Evolutionary conservation across 1,140 invertebrate genomes (phyloP), one percentile per base, ranked within the genome.

Genomic region (Gryon sp.): DNA sequence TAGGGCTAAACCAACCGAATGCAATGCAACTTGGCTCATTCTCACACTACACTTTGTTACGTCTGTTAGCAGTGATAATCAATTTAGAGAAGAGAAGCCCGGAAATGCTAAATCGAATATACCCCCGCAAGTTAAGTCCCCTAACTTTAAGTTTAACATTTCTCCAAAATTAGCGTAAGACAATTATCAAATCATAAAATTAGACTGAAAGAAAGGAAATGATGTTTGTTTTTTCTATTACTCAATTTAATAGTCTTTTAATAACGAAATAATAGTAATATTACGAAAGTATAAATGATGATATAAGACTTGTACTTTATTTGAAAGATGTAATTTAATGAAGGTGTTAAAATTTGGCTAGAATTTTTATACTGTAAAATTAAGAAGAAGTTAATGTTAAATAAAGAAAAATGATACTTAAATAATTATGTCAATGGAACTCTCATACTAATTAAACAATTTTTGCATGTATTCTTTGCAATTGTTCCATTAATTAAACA

Each of bases 401-500:
- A n/a, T n/a, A n/a, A n/a, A n/a, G n/a, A n/a, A n/a, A n/a, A n/a
- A n/a, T n/a, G n/a, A n/a, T n/a, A n/a, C n/a, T n/a, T n/a, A n/a
- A n/a, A n/a, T n/a, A n/a, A n/a, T n/a, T n/a, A n/a, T n/a, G n/a
- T n/a, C n/a, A n/a, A n/a, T n/a, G n/a, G n/a, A n/a, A n/a, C n/a
- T n/a, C n/a, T n/a, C n/a, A n/a, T n/a, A n/a, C n/a, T n/a, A n/a
- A n/a, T n/a, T n/a, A n/a, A n/a, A n/a, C n/a, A n/a, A n/a, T 40
- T 32, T 41, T 65, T 65, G 22, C 16, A 16, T 36, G 6, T 18
- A 52, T 52, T 65, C 34, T 41, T 52, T 11, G 4, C 16, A 19
- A 16, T 24, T 53, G 11, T 15, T 41, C 24, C 8, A 22, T 32
- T 66, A 66, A 66, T 66, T 66, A 66, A 55, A 66, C 40, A 20